Base-by-base conservation (phyloP, 1,140 invertebrate genomes). In the Heliconius congener region DNA sequence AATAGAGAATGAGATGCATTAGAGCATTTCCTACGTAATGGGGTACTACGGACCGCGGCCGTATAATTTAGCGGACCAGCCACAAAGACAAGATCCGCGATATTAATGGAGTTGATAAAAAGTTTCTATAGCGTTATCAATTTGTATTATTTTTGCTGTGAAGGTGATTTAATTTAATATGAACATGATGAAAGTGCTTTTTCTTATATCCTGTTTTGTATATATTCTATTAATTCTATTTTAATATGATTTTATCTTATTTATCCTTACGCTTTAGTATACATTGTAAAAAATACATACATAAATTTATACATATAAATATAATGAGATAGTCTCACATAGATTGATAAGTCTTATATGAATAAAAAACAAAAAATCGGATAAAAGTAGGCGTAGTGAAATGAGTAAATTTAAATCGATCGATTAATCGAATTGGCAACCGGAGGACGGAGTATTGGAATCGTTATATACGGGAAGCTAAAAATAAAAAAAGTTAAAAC, bases 1-100 rank as follows among this genome's bases (percentile, higher is more conserved):
- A 92, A 92, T 94, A 94, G 91, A 91, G 92, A 93, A 92, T 92
- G 87, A 91, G 91, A 91, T 92, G 91, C 93, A 94, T 94, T 94
- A 94, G 91, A 82, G 88, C 86, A 88, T 92, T 94, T 90, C 87
- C 84, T 84, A 87, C 82, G 86, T 92, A 91, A 92, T 90, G 84
- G 83, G 86, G 87, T 87, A 89, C 88, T 85, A 81, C 82, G 82
- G 86, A 81, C 82, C 85, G 71, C 77, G 76, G 79, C 82, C 87
- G 85, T 94, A 87, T 94, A 94, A 94, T 94, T 93, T 94, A 87
- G 84, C 87, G 86, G 86, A 78, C 78, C 80, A 77, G 83, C 87
- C 86, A 88, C 88, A 83, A 91, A 90, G 88, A 89, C 85, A 86
- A 81, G 85, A 84, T 85, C 82, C 78, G 85, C 82, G 82, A 86